Conservation (phyloP, 2,888 invertebrate species). For the Zonitis immaculata region DNA sequence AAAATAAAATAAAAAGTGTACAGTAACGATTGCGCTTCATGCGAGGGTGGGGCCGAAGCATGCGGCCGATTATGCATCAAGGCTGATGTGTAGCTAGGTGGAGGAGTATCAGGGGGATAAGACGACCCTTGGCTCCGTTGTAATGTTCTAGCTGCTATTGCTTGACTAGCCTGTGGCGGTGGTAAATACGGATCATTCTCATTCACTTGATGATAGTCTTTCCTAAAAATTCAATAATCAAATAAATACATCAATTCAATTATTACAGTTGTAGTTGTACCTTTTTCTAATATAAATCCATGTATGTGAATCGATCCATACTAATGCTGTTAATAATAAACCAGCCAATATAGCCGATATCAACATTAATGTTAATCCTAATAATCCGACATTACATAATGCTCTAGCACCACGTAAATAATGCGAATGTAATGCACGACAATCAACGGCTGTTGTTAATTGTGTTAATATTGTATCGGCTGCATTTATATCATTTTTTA, state of each 20-base stretch:
- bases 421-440: slow-evolving; percentile 76
- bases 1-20: slow-evolving; percentile 34
- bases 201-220: slow-evolving; percentile 76
- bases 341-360: slow-evolving; percentile 83
- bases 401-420: slow-evolving; percentile 73
- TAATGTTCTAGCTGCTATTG: slow-evolving; percentile 59
- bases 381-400: slow-evolving; percentile 76
- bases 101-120: slow-evolving; percentile 56
- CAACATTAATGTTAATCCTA: slow-evolving; percentile 80
- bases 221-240: slow-evolving; percentile 55
- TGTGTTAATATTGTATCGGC: slow-evolving; percentile 68
- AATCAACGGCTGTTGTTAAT: slow-evolving; percentile 71
- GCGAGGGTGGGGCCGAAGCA: slow-evolving; percentile 46
- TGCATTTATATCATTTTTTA: slow-evolving; percentile 72
- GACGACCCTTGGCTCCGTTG: slow-evolving; percentile 68
- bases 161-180: slow-evolving; percentile 56
- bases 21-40: slow-evolving; percentile 47
- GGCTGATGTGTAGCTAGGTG: slow-evolving; percentile 59
- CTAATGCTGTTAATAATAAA: slow-evolving; percentile 83
- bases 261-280: slow-evolving; percentile 56
- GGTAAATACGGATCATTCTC: slow-evolving; percentile 80
- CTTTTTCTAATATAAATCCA: slow-evolving; percentile 95
- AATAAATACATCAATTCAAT: background rate
- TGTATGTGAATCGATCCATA: slow-evolving; percentile 92
- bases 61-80: slow-evolving; percentile 50